These are phyloP conservation scores for Ichneumoninae sp. DNA, from an alignment of 2,888 invertebrate species.

Conservation along the genomic window DNA sequence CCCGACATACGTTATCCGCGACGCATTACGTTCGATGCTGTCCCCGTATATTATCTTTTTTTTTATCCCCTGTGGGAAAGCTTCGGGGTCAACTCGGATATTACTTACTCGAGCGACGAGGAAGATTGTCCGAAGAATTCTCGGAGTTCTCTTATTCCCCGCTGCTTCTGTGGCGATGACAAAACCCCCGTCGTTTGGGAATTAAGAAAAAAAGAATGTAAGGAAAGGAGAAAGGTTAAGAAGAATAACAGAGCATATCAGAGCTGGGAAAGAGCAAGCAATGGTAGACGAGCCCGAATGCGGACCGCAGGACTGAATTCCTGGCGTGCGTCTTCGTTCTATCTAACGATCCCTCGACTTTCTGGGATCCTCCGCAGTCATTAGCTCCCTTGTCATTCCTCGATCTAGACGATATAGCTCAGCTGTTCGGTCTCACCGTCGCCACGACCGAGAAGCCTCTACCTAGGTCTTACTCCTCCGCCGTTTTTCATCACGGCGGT, in stretches of 20 bases:
- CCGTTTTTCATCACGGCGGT: conserved; percentile 53
- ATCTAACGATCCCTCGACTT: conserved; percentile 59
- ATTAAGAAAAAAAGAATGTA: conserved; percentile 33
- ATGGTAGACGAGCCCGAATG: conserved; percentile 47
- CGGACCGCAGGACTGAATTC: conserved; percentile 44
- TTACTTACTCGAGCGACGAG: neutral
- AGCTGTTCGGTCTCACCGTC: conserved; percentile 40
- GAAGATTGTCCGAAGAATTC: conserved; percentile 18
- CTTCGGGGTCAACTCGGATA: neutral
- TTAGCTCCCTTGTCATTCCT: conserved; percentile 63
- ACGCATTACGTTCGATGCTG: conserved; percentile 18
- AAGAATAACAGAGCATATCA: conserved; percentile 27
- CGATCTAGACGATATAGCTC: conserved; percentile 65
- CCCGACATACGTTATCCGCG: conserved; percentile 10
- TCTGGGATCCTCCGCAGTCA: conserved; percentile 61
- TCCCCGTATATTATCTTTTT: conserved; percentile 4
- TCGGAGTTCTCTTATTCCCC: conserved; percentile 38
- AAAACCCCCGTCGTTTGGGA: conserved; percentile 54
- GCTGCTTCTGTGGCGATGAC: conserved; percentile 53
- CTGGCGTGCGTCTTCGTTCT: conserved; percentile 47
- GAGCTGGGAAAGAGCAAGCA: conserved; percentile 33
- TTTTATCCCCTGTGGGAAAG: conserved; percentile 1
- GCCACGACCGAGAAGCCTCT: conserved; percentile 2
- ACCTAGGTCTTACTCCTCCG: conserved; percentile 7
- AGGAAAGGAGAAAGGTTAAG: conserved; percentile 19